phyloP scores from a whole-genome alignment of 2,888 invertebrate genomes.

The Habroteleia sp. region DNA sequence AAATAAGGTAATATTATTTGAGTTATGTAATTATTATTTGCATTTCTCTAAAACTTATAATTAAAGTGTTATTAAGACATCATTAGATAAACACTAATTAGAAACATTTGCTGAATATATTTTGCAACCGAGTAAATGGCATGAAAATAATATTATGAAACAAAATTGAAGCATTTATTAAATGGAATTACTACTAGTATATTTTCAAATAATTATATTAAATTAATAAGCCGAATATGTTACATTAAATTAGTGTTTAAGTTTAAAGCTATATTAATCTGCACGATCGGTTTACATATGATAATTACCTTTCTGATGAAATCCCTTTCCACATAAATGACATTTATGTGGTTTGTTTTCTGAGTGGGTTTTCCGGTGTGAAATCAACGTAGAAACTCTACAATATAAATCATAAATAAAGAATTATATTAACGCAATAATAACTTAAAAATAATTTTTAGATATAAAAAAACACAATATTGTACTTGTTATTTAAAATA shows the following conservation, averaged over 20 bases:
- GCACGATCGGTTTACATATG: constrained; percentile 54
- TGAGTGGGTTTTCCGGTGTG: constrained; percentile 89
- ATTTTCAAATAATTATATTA: constrained; percentile 38
- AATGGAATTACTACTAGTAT: constrained; percentile 12
- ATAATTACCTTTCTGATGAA: constrained; percentile 88
- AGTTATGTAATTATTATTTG: no score
- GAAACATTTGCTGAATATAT: not conserved
- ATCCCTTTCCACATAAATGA: constrained; percentile 88
- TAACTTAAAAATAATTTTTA: constrained; percentile 11
- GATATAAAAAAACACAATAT: no score
- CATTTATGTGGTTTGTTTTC: constrained; percentile 88
- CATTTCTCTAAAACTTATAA: no score
- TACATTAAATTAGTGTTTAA: constrained; percentile 42
- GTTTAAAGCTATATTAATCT: constrained; percentile 53
- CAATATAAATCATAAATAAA: constrained; percentile 53
- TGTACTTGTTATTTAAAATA: not conserved
- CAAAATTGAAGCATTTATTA: constrained; percentile 9
- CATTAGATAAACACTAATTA: not conserved
- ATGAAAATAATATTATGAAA: constrained; percentile 2
- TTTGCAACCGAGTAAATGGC: not conserved
- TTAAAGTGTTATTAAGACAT: no score
- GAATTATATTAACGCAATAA: constrained; percentile 17
- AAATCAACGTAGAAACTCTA: constrained; percentile 89
- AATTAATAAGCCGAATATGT: constrained; percentile 42
- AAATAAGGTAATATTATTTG: no score